These are phyloP conservation scores for Apodemus sylvaticus DNA, from an alignment of 2,113 vertebrate species.

Conservation along the genomic window DNA sequence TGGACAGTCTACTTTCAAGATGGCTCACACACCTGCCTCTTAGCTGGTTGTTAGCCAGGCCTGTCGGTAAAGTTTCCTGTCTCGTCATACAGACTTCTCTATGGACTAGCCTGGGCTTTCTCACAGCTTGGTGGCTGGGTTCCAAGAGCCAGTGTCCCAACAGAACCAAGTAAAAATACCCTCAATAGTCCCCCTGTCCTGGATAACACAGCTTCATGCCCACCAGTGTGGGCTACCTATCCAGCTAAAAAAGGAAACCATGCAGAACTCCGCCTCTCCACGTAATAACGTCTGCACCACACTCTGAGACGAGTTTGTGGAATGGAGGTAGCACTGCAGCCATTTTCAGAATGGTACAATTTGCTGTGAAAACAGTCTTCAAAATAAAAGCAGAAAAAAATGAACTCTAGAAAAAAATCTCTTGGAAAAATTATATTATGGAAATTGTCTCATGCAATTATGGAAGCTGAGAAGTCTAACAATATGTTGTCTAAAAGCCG, in stretches of 20 bases:
- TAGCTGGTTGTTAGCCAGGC: not conserved
- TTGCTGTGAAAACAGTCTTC: slow-evolving; percentile 1
- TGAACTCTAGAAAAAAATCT: not conserved
- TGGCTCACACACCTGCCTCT: not conserved
- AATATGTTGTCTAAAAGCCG: not conserved
- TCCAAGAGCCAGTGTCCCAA: not conserved
- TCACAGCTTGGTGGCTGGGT: not conserved
- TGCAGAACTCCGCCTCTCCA: too few relatives aligned
- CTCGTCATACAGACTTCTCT: not conserved
- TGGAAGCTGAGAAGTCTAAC: not conserved
- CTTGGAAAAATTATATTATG: not conserved
- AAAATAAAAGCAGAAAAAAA: not conserved
- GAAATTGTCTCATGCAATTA: not conserved
- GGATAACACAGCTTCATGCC: not conserved
- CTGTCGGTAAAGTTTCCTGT: not conserved
- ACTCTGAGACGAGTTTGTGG: not conserved
- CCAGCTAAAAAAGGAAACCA: not conserved
- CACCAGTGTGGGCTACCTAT: not conserved
- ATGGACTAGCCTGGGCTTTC: slow-evolving; percentile 31
- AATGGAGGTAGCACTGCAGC: too few relatives aligned
- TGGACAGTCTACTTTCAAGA: not conserved
- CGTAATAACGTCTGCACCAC: not conserved
- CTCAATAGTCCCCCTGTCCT: not conserved
- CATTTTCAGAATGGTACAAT: not conserved
- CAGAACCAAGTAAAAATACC: not conserved